Evolutionary conservation across 2,888 invertebrate species (phyloP).

Genomic region (Thecocarcelia acutangulata): DNA sequence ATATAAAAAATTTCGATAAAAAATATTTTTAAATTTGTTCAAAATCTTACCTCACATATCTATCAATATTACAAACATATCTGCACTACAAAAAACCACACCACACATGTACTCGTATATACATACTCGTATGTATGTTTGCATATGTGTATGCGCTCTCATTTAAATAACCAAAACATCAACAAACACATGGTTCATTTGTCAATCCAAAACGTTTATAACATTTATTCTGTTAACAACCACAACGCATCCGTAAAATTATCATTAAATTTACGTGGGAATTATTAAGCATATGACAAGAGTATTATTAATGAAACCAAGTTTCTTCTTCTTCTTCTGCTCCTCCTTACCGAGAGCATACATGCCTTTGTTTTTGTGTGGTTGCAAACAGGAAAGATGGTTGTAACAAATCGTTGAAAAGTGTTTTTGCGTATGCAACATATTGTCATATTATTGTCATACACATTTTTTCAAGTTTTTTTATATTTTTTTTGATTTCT

Average conservation of each 20-base stretch:
- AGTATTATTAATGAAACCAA: slow-evolving; percentile 46
- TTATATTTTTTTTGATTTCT: slow-evolving; percentile 45
- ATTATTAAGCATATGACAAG: slow-evolving; percentile 42
- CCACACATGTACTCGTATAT: too few species aligned
- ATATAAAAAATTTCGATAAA: too few species aligned
- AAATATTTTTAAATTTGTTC: too few species aligned
- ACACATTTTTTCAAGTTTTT: slow-evolving; percentile 41
- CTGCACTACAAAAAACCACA: too few species aligned
- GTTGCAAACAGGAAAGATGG: neutral
- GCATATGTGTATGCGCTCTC: neutral
- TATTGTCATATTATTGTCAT: slow-evolving; percentile 65
- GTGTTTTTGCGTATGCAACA: slow-evolving; percentile 53
- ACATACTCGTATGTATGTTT: neutral
- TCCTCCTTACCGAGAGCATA: neutral
- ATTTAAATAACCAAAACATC: slow-evolving; percentile 9
- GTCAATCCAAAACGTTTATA: slow-evolving; percentile 53
- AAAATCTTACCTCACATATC: too few species aligned
- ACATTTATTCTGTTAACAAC: slow-evolving; percentile 51
- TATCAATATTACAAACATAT: too few species aligned
- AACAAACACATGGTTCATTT: slow-evolving; percentile 68
- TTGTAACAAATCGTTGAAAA: slow-evolving; percentile 8
- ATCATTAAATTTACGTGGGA: slow-evolving; percentile 61
- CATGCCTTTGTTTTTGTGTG: neutral
- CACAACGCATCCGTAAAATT: slow-evolving; percentile 55
- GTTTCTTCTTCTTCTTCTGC: too few species aligned